Evolutionary conservation across 2,888 invertebrate species (phyloP).

Genomic region (Taphrorychus bicolor): DNA sequence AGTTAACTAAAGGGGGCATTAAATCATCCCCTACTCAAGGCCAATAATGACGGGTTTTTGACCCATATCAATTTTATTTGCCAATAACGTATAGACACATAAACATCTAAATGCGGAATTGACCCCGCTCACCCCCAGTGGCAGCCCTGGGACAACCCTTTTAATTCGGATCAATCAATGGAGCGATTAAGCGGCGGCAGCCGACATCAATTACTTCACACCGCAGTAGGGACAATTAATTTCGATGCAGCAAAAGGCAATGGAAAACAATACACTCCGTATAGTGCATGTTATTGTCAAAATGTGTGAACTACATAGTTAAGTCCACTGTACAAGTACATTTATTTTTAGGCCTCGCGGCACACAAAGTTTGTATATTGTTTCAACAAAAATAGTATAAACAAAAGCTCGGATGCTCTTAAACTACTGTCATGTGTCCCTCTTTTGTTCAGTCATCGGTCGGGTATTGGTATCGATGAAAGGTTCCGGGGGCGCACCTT

Average conservation of each 20-base stretch:
- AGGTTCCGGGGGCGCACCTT: not conserved
- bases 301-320: constrained; percentile 7
- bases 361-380: constrained; percentile 30
- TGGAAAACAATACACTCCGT: not conserved
- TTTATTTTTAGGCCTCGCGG: constrained; percentile 15
- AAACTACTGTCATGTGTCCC: constrained; percentile 3
- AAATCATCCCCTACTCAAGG: not conserved
- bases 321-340: constrained; percentile 5
- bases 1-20: no score
- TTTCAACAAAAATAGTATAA: constrained; percentile 31
- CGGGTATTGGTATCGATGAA: constrained; percentile 6
- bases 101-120: no score
- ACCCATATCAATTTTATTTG: no score
- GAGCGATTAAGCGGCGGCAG: not conserved
- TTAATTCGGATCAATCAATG: not conserved
- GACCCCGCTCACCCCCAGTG: no score
- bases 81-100: no score
- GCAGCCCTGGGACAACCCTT: no score
- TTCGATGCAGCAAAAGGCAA: not conserved
- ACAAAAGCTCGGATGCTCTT: constrained; percentile 26
- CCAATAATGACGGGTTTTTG: no score
- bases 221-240: not conserved
- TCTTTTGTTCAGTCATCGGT: constrained; percentile 1
- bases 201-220: not conserved
- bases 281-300: not conserved